Evolutionary conservation across 2,797 vertebrate genomes (phyloP).

Genomic region (Eptatretus atami): DNA sequence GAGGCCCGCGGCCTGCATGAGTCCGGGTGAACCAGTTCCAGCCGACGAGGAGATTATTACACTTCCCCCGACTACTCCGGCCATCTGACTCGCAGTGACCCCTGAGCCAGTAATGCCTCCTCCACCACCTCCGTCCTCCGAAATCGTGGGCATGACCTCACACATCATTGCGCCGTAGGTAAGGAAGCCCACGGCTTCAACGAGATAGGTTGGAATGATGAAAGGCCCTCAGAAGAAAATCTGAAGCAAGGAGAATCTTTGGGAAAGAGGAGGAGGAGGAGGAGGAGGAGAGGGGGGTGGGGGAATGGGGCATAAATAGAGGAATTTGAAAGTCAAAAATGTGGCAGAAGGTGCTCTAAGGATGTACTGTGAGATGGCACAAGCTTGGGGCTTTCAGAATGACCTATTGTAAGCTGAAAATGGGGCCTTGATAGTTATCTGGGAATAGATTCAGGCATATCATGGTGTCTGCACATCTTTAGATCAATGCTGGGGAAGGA

Average conservation of each 20-base stretch:
- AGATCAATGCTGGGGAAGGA: too few relatives aligned
- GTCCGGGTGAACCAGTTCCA: not conserved
- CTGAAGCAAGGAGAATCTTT: not conserved
- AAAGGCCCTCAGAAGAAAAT: not conserved
- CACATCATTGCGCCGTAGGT: not conserved
- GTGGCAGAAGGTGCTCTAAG: too few relatives aligned
- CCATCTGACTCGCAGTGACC: not conserved
- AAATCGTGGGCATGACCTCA: slow-evolving; percentile 3
- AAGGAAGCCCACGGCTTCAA: not conserved
- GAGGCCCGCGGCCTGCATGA: not conserved
- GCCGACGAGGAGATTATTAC: not conserved
- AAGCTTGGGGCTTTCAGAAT: too few relatives aligned
- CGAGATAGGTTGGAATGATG: not conserved
- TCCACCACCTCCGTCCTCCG: not conserved
- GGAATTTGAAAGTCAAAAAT: not conserved
- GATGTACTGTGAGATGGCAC: too few relatives aligned
- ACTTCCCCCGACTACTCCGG: not conserved
- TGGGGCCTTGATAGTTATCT: too few relatives aligned
- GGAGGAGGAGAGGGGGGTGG: not conserved
- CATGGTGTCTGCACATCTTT: not conserved
- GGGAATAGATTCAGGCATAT: not conserved
- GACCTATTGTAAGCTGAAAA: too few relatives aligned
- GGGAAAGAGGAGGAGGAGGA: not conserved
- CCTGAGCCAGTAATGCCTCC: not conserved
- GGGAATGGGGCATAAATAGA: not conserved